Conservation (phyloP, 2,797 vertebrate genomes). For the Clarias platycephalus region DNA sequence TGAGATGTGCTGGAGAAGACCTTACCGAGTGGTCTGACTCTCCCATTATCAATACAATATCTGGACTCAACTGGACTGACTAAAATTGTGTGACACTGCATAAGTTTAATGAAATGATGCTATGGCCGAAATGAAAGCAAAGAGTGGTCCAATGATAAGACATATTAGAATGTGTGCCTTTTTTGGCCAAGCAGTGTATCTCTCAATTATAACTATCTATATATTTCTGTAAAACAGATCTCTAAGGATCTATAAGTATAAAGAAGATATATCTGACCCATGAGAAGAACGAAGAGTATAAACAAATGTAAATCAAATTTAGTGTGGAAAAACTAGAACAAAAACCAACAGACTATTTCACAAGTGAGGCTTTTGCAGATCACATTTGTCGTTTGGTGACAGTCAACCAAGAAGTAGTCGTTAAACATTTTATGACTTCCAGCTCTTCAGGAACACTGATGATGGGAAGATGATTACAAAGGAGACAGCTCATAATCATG, state of each 20-base stretch:
- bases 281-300: not conserved
- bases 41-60: no score
- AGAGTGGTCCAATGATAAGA: no score
- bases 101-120: no score
- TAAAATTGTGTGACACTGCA: no score
- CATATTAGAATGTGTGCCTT: no score
- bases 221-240: not conserved
- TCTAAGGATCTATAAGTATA: no score
- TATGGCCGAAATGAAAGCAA: no score
- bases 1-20: no score
- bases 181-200: no score
- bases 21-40: no score
- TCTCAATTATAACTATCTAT: no score
- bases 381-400: not conserved
- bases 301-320: slow-evolving; percentile 1
- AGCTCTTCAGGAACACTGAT: not conserved
- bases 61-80: no score
- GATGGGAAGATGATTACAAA: not conserved
- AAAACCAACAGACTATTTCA: not conserved
- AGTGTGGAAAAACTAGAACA: not conserved
- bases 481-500: not conserved
- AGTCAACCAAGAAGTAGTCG: not conserved
- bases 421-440: not conserved
- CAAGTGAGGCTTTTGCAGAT: not conserved
- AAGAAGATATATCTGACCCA: not conserved